phyloP scores from a whole-genome alignment of 2,113 vertebrate genomes.

The Buteo buteo region DNA sequence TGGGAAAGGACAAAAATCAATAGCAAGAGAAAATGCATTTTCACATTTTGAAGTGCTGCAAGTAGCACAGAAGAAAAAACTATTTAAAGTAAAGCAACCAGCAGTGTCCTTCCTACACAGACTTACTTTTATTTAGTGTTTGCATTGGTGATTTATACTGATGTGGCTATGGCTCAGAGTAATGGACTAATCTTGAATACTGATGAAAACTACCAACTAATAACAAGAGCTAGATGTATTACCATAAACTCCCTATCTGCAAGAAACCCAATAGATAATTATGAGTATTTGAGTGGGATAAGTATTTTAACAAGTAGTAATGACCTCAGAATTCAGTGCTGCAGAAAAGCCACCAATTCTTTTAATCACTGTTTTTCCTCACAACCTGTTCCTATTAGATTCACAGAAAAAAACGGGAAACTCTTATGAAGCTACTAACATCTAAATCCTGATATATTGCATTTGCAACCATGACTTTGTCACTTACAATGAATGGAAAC shows the following conservation, averaged over 20 bases:
- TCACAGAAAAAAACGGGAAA: neutral
- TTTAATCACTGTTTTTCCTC: constrained; percentile 2
- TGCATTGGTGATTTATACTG: neutral
- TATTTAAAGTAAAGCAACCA: neutral
- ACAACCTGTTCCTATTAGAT: neutral
- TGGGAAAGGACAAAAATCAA: constrained; percentile 51
- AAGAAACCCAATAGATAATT: constrained; percentile 11
- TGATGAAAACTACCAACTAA: constrained; percentile 2
- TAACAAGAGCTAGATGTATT: neutral
- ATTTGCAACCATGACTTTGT: neutral
- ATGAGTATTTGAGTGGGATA: constrained; percentile 15
- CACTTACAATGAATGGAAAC: neutral
- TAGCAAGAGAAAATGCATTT: constrained; percentile 48
- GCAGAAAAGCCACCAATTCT: neutral
- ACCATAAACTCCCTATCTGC: neutral
- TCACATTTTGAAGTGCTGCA: neutral
- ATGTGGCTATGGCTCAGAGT: neutral
- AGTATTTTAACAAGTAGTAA: constrained; percentile 21
- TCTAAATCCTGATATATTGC: neutral
- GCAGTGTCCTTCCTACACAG: neutral
- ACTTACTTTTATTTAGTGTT: constrained; percentile 1
- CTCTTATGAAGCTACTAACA: neutral
- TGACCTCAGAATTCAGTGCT: constrained; percentile 2
- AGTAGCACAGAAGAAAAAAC: constrained; percentile 1
- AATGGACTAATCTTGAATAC: constrained; percentile 14